Evolutionary conservation across 1,140 invertebrate species (phyloP), one percentile per base, ranked within the genome.

Genomic region (Chelonus insularis): DNA sequence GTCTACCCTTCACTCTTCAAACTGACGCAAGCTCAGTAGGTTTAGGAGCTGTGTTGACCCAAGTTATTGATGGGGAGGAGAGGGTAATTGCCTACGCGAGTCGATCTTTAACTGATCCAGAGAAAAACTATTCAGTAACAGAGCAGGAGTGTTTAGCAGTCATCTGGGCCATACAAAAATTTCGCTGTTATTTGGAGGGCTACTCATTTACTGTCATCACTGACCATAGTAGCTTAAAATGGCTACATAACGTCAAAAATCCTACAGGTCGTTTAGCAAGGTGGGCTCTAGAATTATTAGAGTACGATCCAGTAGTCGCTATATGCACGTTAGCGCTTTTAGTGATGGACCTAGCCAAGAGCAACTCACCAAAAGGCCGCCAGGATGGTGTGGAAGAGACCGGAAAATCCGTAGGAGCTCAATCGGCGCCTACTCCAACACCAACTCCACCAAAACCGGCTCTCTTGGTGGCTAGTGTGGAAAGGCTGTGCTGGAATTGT

Each of bases 1-100:
- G 55, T 14, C 20, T 60, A 32, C 29, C 50, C n/a, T 52, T 52
- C 25, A 52, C 50, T 14, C 34, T 64, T 11, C 50, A 60, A 39
- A 54, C 16, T 25, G 16, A 64, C n/a, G 14, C 34, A 1, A 52
- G 32, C 14, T 36, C 25, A 34, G 50, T 52, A 52, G 50, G 50
- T 12, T 11, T 52, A 1, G 50, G 50, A 1, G 50, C 50, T n/a
- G 50, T 14, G 1, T 52, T 34, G 9, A 52, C 50, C 4, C 50
- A 52, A 12, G n/a, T 18, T 9, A 18, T 18, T 14, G 50, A 52
- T 9, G 25, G 25, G 1, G 9, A 12, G 1, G 50, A 52, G 9
- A 9, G 32, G 1, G 50, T 52, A 9, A 36, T 52, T n/a, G 50
- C 23, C 7, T 52, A 34, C 50, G 50, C 50, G 5, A 52, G 50